These are phyloP conservation scores for Nestor notabilis DNA, from an alignment of 2,113 vertebrate genomes.

Conservation along the genomic window DNA sequence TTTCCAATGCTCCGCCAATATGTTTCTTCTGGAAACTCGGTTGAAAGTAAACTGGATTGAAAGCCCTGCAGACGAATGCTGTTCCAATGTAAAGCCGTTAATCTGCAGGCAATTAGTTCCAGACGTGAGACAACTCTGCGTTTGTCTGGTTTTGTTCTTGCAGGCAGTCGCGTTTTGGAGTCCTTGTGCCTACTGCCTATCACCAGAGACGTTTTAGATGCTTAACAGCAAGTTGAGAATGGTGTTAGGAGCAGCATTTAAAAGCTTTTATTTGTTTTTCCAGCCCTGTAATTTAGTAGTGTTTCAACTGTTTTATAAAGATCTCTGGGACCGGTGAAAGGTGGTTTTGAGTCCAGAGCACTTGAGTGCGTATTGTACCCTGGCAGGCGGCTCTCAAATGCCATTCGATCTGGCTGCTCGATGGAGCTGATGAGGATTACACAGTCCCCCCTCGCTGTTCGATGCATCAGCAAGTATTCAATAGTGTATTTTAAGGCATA, in stretches of 20 bases:
- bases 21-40: neutral
- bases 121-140: constrained; percentile 30
- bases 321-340: constrained; percentile 61
- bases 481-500: constrained; percentile 40
- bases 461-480: constrained; percentile 60
- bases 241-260: constrained; percentile 14
- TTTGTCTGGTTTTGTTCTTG: constrained; percentile 41
- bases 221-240: neutral
- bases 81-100: constrained; percentile 36
- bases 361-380: constrained; percentile 73
- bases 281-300: constrained; percentile 49
- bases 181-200: neutral
- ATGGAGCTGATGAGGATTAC: constrained; percentile 80
- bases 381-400: constrained; percentile 68
- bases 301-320: constrained; percentile 67
- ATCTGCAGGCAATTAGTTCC: constrained; percentile 71
- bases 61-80: constrained; percentile 25
- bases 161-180: neutral
- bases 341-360: constrained; percentile 74
- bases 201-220: constrained; percentile 12
- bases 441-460: constrained; percentile 49
- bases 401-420: constrained; percentile 83
- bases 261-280: constrained; percentile 35
- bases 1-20: neutral
- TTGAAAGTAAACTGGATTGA: constrained; percentile 48